Percentiles rank a stretch among this genome's conserved stretches.
Evolutionary conservation across 2,797 vertebrate species (phyloP).

Genomic region (Cyprinodon diabolis): DNA sequence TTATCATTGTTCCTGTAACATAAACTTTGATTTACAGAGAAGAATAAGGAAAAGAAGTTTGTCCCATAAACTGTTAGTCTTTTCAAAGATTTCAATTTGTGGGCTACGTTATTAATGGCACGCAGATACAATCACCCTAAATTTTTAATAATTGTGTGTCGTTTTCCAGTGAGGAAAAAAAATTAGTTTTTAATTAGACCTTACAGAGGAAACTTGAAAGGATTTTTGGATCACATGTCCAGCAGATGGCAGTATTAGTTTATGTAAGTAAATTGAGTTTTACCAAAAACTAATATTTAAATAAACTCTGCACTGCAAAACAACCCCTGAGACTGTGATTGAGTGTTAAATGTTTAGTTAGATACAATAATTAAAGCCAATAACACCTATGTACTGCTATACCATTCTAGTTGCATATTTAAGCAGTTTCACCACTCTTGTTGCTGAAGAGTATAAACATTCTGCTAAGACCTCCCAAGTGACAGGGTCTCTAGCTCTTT

Average conservation of each 20-base stretch:
- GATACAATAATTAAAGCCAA: not conserved
- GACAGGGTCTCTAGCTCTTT: not conserved
- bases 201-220: not conserved
- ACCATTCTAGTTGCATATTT: not conserved
- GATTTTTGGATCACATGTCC: not conserved
- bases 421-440: not conserved
- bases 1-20: not conserved
- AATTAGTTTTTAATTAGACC: no score
- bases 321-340: not conserved
- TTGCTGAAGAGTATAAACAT: not conserved
- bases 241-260: slow-evolving; percentile 19
- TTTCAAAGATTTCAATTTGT: not conserved
- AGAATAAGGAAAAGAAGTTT: not conserved
- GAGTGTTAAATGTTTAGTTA: not conserved
- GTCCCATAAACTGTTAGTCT: not conserved
- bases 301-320: not conserved
- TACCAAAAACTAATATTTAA: not conserved
- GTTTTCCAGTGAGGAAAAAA: no score
- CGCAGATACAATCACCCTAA: not conserved
- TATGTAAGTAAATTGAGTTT: not conserved
- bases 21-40: not conserved
- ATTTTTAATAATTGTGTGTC: no score
- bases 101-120: not conserved
- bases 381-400: not conserved
- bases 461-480: not conserved